phyloP scores from a whole-genome alignment of 2,113 vertebrate species.

The Tachuris rubrigastra region DNA sequence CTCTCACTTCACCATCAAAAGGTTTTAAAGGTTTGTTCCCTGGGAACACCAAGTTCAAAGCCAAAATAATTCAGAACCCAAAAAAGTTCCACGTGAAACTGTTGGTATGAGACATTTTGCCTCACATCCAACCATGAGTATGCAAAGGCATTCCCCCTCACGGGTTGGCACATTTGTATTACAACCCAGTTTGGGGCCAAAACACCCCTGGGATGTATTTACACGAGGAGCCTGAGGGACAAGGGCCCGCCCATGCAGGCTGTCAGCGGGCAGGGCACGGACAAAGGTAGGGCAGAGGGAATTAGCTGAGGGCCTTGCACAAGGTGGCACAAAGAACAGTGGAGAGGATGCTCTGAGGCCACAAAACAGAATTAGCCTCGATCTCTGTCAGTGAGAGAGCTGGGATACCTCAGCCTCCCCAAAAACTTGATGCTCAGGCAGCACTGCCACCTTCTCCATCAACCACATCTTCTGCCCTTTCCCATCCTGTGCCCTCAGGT shows the following conservation, averaged over 20 bases:
- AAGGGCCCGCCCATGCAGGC: fast-evolving
- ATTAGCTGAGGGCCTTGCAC: neutral
- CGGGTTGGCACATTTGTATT: neutral
- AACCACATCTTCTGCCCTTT: neutral
- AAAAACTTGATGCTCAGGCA: neutral
- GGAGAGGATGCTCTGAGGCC: neutral
- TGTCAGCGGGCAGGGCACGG: neutral
- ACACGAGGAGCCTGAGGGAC: neutral
- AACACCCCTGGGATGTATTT: neutral
- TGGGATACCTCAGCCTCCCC: neutral
- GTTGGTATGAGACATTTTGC: neutral
- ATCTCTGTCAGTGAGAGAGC: fast-evolving
- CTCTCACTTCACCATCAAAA: neutral
- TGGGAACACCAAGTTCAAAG: neutral
- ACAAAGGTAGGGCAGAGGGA: neutral
- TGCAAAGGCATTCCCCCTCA: neutral
- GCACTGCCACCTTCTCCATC: neutral
- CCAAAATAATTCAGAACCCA: neutral
- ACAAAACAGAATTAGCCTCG: neutral
- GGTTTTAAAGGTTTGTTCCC: neutral
- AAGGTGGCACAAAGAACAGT: neutral
- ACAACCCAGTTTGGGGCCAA: neutral
- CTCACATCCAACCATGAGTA: neutral
- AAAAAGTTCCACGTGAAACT: neutral
- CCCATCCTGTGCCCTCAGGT: neutral